Base-by-base conservation (phyloP, 2,113 vertebrate species). In the Meleagris gallopavo region DNA sequence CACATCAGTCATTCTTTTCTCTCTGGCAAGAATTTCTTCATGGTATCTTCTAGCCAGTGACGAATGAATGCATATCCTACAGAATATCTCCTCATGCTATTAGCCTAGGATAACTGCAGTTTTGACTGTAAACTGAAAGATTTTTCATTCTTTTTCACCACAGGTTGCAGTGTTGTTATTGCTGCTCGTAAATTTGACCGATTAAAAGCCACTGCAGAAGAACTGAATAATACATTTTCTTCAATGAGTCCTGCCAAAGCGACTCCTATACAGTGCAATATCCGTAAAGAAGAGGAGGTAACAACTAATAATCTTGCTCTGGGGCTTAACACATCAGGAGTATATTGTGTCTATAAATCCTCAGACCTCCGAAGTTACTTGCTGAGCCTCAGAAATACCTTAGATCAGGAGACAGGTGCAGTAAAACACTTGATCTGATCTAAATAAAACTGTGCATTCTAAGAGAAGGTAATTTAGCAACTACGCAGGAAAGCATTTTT, bases 151-250 rank as follows among this genome's bases (percentile, higher is more conserved):
- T 93, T 50, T 94, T 83, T 95, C 41, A 7, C 73, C 48, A 27
- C 94, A 99, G 99, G 98, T 41, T 99, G 99, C 96, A 98, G 24
- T 89, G 99, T 99, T 95, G 98, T 99, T 61, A 99, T 99, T 89
- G 98, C 99, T 6, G 99, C 99, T 65, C 98, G 99, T 72, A 99
- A 99, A 60, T 61, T 97, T 22, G 98, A 98, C 66, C 95, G 97
- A 93, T 91, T 99, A 94, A 97, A 98, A 94, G 93, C 97, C 29
- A 96, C 98, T 25, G 98, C 98, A 25, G 92, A 97, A 41, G 98
- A 98, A 57, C 97, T 99, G 87, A 97, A 94, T 29, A 69, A 88
- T 9, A 94, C 52, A 32, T 98, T 99, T 84, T 93, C 98, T 57
- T 55, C 96, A 5, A 61, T 82, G 46, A 98, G 81, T 83, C 78